Evolutionary conservation across 30 jellyfish, hydroid and myxozoan genomes (phyloP).

Genomic region (Morbakka virulenta): DNA sequence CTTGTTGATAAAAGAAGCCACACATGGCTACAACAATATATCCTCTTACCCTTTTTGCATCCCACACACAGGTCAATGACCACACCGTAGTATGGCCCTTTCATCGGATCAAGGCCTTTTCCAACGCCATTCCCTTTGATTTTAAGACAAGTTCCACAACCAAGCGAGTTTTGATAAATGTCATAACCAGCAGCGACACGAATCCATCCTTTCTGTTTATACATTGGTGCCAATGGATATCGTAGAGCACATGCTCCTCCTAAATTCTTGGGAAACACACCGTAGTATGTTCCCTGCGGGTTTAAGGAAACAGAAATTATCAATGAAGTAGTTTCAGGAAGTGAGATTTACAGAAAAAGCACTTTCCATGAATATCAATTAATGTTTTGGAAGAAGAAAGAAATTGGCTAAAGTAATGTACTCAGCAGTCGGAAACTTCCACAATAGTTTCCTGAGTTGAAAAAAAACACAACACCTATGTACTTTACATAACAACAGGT

Average conservation of each 20-base stretch:
- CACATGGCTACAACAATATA: too few species aligned
- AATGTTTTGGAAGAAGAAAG: too few species aligned
- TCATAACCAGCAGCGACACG: conserved; percentile 83
- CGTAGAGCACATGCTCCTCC: conserved; percentile 64
- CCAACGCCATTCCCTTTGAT: conserved; percentile 52
- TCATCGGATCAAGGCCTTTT: conserved; percentile 27
- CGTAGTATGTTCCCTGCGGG: conserved; percentile 74
- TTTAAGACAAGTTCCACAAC: conserved; percentile 64
- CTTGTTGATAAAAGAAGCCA: too few species aligned
- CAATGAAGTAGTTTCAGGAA: too few species aligned
- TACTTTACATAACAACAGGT: too few species aligned
- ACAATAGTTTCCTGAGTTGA: too few species aligned
- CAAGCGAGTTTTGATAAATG: conserved; percentile 35
- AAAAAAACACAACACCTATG: too few species aligned
- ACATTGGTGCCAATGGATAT: conserved; percentile 56
- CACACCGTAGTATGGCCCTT: conserved; percentile 56
- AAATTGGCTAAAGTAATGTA: too few species aligned
- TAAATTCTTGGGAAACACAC: conserved; percentile 43
- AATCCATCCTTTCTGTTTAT: conserved; percentile 63
- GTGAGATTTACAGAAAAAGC: too few species aligned
- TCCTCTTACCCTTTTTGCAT: conserved; percentile 67
- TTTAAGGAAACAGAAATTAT: too few species aligned
- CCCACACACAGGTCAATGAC: conserved; percentile 61
- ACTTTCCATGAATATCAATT: too few species aligned
- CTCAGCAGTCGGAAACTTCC: too few species aligned